A percentile compares a stretch with the other conserved stretches of the same genome.
Conservation (phyloP, 2,797 vertebrate species). For the Hemibagrus guttatus region DNA sequence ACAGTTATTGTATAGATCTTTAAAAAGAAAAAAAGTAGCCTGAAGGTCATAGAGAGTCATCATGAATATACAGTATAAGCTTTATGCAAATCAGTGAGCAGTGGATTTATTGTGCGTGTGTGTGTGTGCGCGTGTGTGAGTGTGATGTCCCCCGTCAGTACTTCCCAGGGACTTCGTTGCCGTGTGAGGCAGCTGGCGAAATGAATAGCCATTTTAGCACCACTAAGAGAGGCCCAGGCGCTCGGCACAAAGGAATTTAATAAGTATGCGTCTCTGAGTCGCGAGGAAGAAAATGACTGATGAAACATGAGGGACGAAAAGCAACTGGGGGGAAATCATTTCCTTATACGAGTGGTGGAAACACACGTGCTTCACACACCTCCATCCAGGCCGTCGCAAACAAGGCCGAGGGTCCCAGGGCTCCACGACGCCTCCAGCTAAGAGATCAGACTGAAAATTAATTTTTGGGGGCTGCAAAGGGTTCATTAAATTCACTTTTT, state of each 20-base stretch:
- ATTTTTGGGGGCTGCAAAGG: constrained; percentile 61
- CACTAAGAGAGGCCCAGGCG: constrained; percentile 38
- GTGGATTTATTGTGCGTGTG: constrained; percentile 28
- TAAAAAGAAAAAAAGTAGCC: constrained; percentile 21
- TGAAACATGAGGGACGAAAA: constrained; percentile 55
- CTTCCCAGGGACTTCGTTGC: constrained; percentile 44
- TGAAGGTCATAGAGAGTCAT: constrained; percentile 5
- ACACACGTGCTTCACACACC: constrained; percentile 21
- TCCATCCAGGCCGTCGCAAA: constrained; percentile 54
- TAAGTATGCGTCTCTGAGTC: constrained; percentile 59
- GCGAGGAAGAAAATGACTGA: constrained; percentile 60
- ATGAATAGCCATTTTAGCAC: constrained; percentile 65
- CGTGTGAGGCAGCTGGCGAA: constrained; percentile 69
- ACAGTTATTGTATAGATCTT: constrained; percentile 19
- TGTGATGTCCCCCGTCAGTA: constrained; percentile 50
- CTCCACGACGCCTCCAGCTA: constrained; percentile 64
- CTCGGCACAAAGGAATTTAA: constrained; percentile 69
- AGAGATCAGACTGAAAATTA: constrained; percentile 75
- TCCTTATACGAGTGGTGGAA: constrained; percentile 36
- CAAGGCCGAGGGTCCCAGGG: constrained; percentile 54
- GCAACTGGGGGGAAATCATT: constrained; percentile 45
- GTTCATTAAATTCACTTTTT: constrained; percentile 76
- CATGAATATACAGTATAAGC: constrained; percentile 33
- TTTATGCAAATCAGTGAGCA: constrained; percentile 43
- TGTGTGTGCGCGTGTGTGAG: constrained; percentile 29